A percentile compares a stretch with the other conserved stretches of the same genome.
These are phyloP conservation scores for Drosophila lutescens DNA, from an alignment of 2,888 invertebrate genomes.

Conservation along the genomic window DNA sequence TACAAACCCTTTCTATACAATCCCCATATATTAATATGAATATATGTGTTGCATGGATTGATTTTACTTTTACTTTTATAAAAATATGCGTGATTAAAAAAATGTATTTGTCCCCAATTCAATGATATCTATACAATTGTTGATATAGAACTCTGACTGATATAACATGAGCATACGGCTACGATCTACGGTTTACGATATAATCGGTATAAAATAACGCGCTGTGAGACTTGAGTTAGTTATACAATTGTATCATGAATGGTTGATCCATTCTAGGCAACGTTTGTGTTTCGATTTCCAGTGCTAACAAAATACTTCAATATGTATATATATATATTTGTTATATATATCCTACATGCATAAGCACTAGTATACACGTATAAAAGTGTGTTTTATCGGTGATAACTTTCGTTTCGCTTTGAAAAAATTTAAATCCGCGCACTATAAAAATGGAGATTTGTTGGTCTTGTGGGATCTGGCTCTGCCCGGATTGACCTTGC, in stretches of 20 bases:
- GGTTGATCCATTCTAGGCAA: slow-evolving; percentile 68
- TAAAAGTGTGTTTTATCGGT: slow-evolving; percentile 53
- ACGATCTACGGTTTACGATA: slow-evolving; percentile 45
- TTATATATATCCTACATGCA: slow-evolving; percentile 19
- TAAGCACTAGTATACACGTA: slow-evolving; percentile 26
- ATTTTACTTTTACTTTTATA: slow-evolving; percentile 13
- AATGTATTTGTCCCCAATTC: slow-evolving; percentile 24
- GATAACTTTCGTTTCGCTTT: slow-evolving; percentile 57
- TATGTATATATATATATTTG: slow-evolving; percentile 41
- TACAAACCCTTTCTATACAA: slow-evolving; percentile 44
- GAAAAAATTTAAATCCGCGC: slow-evolving; percentile 51
- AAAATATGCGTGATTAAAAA: slow-evolving; percentile 28
- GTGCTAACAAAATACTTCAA: slow-evolving; percentile 74
- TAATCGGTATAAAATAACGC: slow-evolving; percentile 61
- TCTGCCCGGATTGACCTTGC: slow-evolving; percentile 86
- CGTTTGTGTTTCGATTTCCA: slow-evolving; percentile 71
- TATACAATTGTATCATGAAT: slow-evolving; percentile 64
- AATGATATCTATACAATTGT: slow-evolving; percentile 19
- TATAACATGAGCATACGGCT: slow-evolving; percentile 67
- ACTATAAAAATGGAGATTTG: slow-evolving; percentile 88
- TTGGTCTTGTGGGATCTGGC: slow-evolving; percentile 86
- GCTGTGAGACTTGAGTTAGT: slow-evolving; percentile 72
- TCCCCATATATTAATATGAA: slow-evolving; percentile 14
- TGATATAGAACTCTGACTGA: slow-evolving; percentile 72
- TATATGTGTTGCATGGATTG: slow-evolving; percentile 15